Evolutionary conservation across 2,888 invertebrate genomes (phyloP).

Genomic region (Morpho achilles): DNA sequence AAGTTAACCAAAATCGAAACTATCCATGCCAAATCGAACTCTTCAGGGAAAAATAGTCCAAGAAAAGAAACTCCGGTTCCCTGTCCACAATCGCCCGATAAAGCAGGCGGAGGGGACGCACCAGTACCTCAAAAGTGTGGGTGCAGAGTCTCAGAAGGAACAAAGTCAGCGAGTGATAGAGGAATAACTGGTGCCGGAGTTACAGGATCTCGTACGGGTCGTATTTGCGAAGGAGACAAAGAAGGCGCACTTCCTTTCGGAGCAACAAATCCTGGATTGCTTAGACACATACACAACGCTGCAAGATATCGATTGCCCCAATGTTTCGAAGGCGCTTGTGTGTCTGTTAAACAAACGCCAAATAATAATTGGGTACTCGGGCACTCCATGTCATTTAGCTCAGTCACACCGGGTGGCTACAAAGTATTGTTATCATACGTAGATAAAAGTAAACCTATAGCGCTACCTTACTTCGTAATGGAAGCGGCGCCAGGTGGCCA

Average conservation of each 20-base stretch:
- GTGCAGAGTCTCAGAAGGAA: constrained; percentile 36
- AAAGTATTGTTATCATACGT: constrained; percentile 60
- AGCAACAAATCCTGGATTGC: constrained; percentile 57
- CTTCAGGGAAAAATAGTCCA: constrained; percentile 38
- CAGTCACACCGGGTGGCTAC: constrained; percentile 71
- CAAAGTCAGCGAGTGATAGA: constrained; percentile 45
- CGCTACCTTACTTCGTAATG: constrained; percentile 67
- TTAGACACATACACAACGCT: constrained; percentile 66
- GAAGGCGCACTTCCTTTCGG: constrained; percentile 47
- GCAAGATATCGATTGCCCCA: constrained; percentile 66
- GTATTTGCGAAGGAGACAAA: constrained; percentile 36
- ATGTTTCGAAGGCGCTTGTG: constrained; percentile 67
- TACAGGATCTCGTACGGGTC: constrained; percentile 58
- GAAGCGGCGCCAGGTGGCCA: constrained; percentile 72
- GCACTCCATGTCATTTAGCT: constrained; percentile 65
- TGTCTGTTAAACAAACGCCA: constrained; percentile 59
- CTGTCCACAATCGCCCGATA: constrained; percentile 25
- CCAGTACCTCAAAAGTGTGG: constrained; percentile 35
- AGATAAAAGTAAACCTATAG: constrained; percentile 48
- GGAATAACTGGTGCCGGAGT: constrained; percentile 71
- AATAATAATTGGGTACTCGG: constrained; percentile 61
- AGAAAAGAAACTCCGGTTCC: constrained; percentile 29
- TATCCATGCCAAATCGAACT: constrained; percentile 52
- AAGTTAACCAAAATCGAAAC: constrained; percentile 51
- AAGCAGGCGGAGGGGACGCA: constrained; percentile 39